Evolutionary conservation across 2,113 vertebrate species (phyloP), one percentile per base, ranked within the genome.

Genomic region (Corythaixoides concolor): DNA sequence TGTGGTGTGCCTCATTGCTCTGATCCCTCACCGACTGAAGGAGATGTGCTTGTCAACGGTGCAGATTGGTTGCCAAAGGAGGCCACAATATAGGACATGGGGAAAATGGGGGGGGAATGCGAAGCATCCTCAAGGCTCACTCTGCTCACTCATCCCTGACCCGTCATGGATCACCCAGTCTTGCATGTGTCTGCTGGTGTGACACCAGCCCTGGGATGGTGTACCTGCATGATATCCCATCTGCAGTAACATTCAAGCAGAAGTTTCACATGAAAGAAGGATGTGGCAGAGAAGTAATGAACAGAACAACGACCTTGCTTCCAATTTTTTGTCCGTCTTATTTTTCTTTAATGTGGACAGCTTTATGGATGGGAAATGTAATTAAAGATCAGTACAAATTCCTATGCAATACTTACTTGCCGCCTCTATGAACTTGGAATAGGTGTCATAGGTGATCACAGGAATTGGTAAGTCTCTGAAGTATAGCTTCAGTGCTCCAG

Each of bases 401-500:
- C 68, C 55, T 52, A 35, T 17, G 41, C 10, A 64, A 12, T 95
- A 97, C 99, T 99, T 98, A 99, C 99, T 99, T 59, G 99, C 99
- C 96, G 99, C 99, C 76, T 99, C 99, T 97, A 99, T 99, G 96
- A 99, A 99, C 97, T 98, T 99, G 95, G 99, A 98, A 95, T 99
- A 99, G 81, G 99, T 98, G 84, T 99, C 99, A 8, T 99, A 99
- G 9, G 99, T 99, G 95, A 99, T 99, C 95, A 99, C 97, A 0
- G 99, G 99, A 97, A 99, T 99, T 1, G 99, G 99, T 82, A 99
- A 98, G 94, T 99, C 99, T 98, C 99, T 98, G 97, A 99, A 98
- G 95, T 99, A 99, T 6, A 99, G 98, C 97, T 99, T 99, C 94
- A 99, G 98, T 95, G 99, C 99, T 82, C 99, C 99, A 8, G 99